Evolutionary conservation across 1,140 invertebrate genomes (phyloP).

Genomic region (Octopus sinensis): DNA sequence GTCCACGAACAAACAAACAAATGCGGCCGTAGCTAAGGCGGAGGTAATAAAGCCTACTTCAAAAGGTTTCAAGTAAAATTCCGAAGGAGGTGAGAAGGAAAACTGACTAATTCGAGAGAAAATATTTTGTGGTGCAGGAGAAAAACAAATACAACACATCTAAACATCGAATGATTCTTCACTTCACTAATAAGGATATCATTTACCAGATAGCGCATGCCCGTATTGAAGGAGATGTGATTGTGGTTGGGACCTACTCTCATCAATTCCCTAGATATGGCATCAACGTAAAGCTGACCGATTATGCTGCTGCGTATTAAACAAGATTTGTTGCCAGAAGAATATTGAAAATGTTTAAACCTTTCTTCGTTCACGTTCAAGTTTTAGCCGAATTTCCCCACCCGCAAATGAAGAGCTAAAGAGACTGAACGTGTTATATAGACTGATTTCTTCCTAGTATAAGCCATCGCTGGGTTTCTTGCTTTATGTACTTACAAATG

Average conservation of each 20-base stretch:
- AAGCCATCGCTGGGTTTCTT: too few species aligned
- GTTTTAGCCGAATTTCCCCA: too few species aligned
- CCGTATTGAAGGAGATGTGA: slow-evolving; percentile 91
- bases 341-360: slow-evolving; percentile 64
- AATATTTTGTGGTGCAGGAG: slow-evolving; percentile 93
- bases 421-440: too few species aligned
- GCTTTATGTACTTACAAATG: too few species aligned
- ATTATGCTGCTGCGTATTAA: slow-evolving; percentile 98
- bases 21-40: too few species aligned
- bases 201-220: slow-evolving; percentile 97
- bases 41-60: too few species aligned
- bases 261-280: slow-evolving; percentile 84
- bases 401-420: too few species aligned
- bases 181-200: slow-evolving; percentile 96
- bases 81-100: slow-evolving; percentile 74
- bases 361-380: too few species aligned
- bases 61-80: too few species aligned
- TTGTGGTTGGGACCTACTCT: slow-evolving; percentile 94
- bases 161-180: slow-evolving; percentile 96
- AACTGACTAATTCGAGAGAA: slow-evolving; percentile 98
- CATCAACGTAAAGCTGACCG: slow-evolving; percentile 85
- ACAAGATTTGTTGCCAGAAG: slow-evolving; percentile 93
- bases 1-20: too few species aligned
- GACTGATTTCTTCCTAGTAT: too few species aligned
- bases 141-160: slow-evolving; percentile 99